These are phyloP conservation scores for Hylaeus anthracinus DNA, from an alignment of 1,140 invertebrate genomes.

Conservation along the genomic window DNA sequence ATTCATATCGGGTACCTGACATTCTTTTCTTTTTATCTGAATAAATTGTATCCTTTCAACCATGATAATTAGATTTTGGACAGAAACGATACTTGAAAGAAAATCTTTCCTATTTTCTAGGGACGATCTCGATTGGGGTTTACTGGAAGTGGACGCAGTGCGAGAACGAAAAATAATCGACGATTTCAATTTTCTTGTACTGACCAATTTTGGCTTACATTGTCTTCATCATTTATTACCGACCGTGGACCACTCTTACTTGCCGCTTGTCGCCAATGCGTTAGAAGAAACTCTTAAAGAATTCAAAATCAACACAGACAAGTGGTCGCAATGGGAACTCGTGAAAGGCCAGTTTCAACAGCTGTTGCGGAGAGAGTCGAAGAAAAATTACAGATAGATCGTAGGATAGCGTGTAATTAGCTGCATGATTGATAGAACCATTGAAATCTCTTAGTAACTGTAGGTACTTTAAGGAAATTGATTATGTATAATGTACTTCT, in stretches of 20 bases:
- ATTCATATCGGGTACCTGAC: too few species aligned
- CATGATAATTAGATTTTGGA: too few species aligned
- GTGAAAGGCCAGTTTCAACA: slow-evolving; percentile 87
- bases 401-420: neutral
- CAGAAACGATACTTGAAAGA: too few species aligned
- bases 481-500: too few species aligned
- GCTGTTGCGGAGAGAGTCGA: slow-evolving; percentile 81
- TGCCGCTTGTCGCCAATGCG: slow-evolving; percentile 85
- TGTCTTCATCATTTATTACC: slow-evolving; percentile 91
- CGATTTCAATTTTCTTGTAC: slow-evolving; percentile 84
- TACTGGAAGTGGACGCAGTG: slow-evolving; percentile 88
- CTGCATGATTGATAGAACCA: neutral
- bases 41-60: too few species aligned
- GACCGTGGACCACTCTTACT: slow-evolving; percentile 88
- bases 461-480: too few species aligned
- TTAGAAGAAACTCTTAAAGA: slow-evolving; percentile 86
- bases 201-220: slow-evolving; percentile 90
- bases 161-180: slow-evolving; percentile 88
- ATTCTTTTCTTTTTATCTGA: too few species aligned
- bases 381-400: slow-evolving; percentile 62
- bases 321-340: slow-evolving; percentile 83
- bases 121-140: slow-evolving; percentile 87
- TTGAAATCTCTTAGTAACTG: neutral
- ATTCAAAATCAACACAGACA: slow-evolving; percentile 83
- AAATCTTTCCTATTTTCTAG: slow-evolving; percentile 66